These are phyloP conservation scores for Zootermopsis nevadensis DNA, from an alignment of 2,888 invertebrate species.

Conservation along the genomic window DNA sequence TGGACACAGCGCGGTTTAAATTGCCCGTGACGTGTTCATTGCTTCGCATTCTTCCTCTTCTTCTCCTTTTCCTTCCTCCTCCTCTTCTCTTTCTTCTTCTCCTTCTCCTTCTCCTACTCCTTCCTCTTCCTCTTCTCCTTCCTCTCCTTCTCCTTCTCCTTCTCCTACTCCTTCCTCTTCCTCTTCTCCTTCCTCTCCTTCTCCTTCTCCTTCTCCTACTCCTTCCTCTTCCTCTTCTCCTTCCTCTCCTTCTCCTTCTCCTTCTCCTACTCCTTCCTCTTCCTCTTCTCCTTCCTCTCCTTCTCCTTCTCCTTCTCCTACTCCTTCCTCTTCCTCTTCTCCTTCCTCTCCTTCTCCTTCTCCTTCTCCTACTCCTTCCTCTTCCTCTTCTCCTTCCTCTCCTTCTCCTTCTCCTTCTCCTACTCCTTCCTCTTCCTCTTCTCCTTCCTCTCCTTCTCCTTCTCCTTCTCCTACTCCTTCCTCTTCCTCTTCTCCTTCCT, in stretches of 20 bases:
- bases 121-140: too few species aligned
- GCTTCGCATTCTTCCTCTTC: neutral
- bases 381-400: too few species aligned
- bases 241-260: too few species aligned
- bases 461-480: neutral
- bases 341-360: neutral
- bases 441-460: neutral
- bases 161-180: too few species aligned
- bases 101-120: neutral
- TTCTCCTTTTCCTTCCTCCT: neutral
- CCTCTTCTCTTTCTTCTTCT: neutral
- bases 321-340: neutral
- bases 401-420: neutral
- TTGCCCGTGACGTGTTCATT: neutral
- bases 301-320: too few species aligned
- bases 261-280: too few species aligned
- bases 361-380: neutral
- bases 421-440: neutral
- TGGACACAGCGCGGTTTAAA: too few species aligned
- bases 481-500: neutral
- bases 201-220: too few species aligned
- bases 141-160: too few species aligned
- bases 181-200: too few species aligned
- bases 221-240: too few species aligned
- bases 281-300: too few species aligned